phyloP scores from a whole-genome alignment of 2,888 invertebrate genomes.

The Morpho helenor region DNA sequence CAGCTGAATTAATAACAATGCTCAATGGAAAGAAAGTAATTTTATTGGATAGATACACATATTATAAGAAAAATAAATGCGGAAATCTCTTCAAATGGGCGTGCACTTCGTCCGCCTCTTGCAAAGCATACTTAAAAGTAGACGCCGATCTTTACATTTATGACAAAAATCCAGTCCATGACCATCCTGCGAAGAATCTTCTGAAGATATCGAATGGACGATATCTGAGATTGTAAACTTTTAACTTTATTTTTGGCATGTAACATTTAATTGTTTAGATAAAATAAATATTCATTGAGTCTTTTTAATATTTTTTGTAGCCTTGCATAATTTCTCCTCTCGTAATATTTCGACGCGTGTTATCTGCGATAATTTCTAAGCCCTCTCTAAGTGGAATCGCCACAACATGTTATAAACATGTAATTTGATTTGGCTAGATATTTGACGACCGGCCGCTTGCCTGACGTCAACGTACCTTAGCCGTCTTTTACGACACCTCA shows the following conservation, averaged over 20 bases:
- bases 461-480: too few relatives aligned
- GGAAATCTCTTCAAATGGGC: conserved; percentile 15
- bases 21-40: conserved; percentile 21
- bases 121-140: conserved; percentile 18
- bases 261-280: too few relatives aligned
- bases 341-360: not conserved
- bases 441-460: too few relatives aligned
- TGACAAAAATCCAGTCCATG: conserved; percentile 7
- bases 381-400: too few relatives aligned
- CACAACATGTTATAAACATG: too few relatives aligned
- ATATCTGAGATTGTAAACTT: conserved; percentile 4
- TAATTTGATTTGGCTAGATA: too few relatives aligned
- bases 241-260: not conserved
- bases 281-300: too few relatives aligned
- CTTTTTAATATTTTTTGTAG: not conserved
- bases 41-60: conserved; percentile 21
- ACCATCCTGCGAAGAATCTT: conserved; percentile 10
- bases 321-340: not conserved
- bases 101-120: conserved; percentile 14
- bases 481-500: too few relatives aligned
- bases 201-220: conserved; percentile 7
- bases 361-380: too few relatives aligned
- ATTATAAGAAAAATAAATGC: conserved; percentile 21
- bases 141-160: conserved; percentile 14
- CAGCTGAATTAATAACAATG: conserved; percentile 23